Conservation (phyloP, 2,797 vertebrate genomes). For the Petrocephalus schoutedeni region DNA sequence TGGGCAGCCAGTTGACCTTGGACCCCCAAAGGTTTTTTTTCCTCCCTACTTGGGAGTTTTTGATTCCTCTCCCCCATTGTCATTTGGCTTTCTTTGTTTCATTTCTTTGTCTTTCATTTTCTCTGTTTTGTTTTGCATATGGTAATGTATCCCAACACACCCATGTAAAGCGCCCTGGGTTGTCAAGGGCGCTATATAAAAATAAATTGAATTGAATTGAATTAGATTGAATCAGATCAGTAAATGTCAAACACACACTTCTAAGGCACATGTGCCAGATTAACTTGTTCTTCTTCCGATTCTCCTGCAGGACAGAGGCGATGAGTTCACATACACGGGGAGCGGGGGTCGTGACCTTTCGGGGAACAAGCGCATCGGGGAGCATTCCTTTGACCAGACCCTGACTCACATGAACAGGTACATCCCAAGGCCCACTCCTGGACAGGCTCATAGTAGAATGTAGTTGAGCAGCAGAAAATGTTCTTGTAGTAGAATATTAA, state of each 20-base stretch:
- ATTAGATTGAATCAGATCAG: background rate
- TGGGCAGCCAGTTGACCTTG: no score
- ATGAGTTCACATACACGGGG: conserved; percentile 98
- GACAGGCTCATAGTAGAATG: background rate
- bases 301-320: conserved; percentile 80
- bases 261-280: background rate
- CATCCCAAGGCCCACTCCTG: background rate
- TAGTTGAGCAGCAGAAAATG: background rate
- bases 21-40: no score
- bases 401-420: conserved; percentile 98
- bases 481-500: background rate
- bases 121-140: no score
- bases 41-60: no score
- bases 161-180: no score
- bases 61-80: no score
- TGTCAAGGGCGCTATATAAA: no score
- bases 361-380: conserved; percentile 96
- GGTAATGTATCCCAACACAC: no score
- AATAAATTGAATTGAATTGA: no score
- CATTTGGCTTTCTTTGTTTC: no score
- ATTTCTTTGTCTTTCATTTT: no score
- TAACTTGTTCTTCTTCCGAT: background rate
- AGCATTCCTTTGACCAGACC: conserved; percentile 95
- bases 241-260: background rate
- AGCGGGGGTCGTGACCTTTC: conserved; percentile 97